Evolutionary conservation across 2,888 invertebrate species (phyloP).

Genomic region (Monochamus alternatus): DNA sequence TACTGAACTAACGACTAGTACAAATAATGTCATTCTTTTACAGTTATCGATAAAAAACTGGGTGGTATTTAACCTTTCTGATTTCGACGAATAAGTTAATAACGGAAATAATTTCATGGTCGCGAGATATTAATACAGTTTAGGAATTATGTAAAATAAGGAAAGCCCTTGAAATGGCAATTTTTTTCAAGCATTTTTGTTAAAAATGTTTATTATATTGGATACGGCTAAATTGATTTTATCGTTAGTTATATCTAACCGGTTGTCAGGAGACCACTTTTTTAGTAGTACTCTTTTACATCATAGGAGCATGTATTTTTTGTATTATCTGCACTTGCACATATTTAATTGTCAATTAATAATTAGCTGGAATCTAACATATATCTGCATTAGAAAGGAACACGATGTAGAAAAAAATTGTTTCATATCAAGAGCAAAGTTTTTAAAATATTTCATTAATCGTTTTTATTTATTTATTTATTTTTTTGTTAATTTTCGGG

Average conservation of each 20-base stretch:
- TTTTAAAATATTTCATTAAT: too few relatives aligned
- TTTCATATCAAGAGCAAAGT: too few relatives aligned
- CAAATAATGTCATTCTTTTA: not conserved
- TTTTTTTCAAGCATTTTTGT: slow-evolving; percentile 3
- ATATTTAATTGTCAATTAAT: not conserved
- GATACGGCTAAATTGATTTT: slow-evolving; percentile 10
- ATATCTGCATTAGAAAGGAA: too few relatives aligned
- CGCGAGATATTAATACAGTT: slow-evolving; percentile 1
- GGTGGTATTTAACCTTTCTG: slow-evolving; percentile 4
- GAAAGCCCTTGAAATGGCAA: slow-evolving; percentile 1
- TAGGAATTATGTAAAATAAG: slow-evolving; percentile 15
- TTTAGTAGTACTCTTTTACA: too few relatives aligned
- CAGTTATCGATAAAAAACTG: not conserved
- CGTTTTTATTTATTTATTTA: too few relatives aligned
- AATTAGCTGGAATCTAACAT: too few relatives aligned
- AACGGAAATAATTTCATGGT: slow-evolving; percentile 2
- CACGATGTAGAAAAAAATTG: too few relatives aligned
- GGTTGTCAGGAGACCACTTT: not conserved
- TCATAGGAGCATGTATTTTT: too few relatives aligned
- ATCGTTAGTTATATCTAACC: slow-evolving; percentile 9
- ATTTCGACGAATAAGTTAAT: slow-evolving; percentile 8
- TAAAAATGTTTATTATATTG: slow-evolving; percentile 4
- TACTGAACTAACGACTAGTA: not conserved
- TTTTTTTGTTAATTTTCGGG: too few relatives aligned
- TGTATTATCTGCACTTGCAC: too few relatives aligned